Evolutionary conservation across 2,888 invertebrate species (phyloP).

Genomic region (Caenorhabditis imperialis): DNA sequence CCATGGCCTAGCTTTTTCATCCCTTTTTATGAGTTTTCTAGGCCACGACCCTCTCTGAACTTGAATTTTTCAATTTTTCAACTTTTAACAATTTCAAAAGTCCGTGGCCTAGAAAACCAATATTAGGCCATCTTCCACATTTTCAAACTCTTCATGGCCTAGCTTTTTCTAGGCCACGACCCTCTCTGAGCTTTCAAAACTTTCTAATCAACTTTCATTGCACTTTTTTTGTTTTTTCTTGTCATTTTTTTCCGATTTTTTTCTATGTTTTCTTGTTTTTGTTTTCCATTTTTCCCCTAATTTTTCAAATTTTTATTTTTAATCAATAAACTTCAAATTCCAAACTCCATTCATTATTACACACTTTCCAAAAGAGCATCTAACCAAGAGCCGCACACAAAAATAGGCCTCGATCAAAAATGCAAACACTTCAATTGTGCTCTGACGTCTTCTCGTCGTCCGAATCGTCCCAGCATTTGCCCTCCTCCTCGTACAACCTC

Average conservation of each 20-base stretch:
- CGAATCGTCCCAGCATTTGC: slow-evolving; percentile 15
- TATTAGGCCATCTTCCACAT: no score
- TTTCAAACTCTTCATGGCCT: no score
- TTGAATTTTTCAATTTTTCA: no score
- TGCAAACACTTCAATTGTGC: neutral
- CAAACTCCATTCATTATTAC: neutral
- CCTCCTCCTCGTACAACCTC: slow-evolving; percentile 35
- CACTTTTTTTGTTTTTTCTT: neutral
- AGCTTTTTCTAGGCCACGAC: no score
- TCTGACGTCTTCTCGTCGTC: slow-evolving; percentile 13
- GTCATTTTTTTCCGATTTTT: neutral
- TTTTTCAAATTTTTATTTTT: neutral
- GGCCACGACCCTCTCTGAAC: no score
- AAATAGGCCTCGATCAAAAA: neutral
- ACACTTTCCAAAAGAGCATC: neutral
- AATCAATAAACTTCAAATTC: neutral
- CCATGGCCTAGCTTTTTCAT: no score
- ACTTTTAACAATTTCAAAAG: no score
- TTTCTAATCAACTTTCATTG: no score
- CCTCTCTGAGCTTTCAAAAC: no score
- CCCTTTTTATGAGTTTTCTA: no score
- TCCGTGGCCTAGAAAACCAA: no score
- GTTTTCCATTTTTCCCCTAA: neutral
- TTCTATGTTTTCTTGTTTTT: neutral
- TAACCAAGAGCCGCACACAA: no score